Evolutionary conservation across 2,797 vertebrate species (phyloP).

Genomic region (Champsocephalus esox): DNA sequence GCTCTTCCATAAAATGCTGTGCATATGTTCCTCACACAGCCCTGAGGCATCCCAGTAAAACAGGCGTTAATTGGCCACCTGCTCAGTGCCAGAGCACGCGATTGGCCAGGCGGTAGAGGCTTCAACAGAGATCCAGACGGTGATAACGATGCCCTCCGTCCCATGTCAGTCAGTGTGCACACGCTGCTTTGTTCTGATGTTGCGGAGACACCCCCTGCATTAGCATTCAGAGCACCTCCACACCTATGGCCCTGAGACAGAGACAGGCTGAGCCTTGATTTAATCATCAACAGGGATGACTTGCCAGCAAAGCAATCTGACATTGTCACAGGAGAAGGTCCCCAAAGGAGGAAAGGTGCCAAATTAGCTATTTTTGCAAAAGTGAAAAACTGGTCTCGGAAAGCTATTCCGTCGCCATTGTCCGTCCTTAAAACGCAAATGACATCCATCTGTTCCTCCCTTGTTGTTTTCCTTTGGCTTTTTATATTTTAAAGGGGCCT

Average conservation of each 20-base stretch:
- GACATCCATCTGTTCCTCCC: conserved; percentile 75
- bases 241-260: conserved; percentile 25
- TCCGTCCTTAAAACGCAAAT: conserved; percentile 57
- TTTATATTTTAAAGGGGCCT: conserved; percentile 58
- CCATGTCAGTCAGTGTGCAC: conserved; percentile 16
- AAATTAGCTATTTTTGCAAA: conserved; percentile 34
- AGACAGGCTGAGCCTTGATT: conserved; percentile 26
- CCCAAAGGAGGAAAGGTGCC: conserved; percentile 11
- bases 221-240: conserved; percentile 60
- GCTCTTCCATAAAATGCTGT: conserved; percentile 38
- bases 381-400: neutral
- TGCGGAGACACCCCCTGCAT: conserved; percentile 45
- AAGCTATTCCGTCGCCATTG: conserved; percentile 34
- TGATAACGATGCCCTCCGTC: conserved; percentile 45
- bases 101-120: conserved; percentile 30
- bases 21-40: conserved; percentile 43
- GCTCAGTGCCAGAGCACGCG: conserved; percentile 33
- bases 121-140: neutral
- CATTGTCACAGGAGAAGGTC: conserved; percentile 53
- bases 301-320: conserved; percentile 43
- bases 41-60: conserved; percentile 48
- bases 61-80: conserved; percentile 54
- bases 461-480: conserved; percentile 48
- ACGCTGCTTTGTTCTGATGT: conserved; percentile 45
- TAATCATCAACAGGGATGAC: conserved; percentile 61